Evolutionary conservation across 2,797 vertebrate species (phyloP).

Genomic region (Hipposideros larvatus): DNA sequence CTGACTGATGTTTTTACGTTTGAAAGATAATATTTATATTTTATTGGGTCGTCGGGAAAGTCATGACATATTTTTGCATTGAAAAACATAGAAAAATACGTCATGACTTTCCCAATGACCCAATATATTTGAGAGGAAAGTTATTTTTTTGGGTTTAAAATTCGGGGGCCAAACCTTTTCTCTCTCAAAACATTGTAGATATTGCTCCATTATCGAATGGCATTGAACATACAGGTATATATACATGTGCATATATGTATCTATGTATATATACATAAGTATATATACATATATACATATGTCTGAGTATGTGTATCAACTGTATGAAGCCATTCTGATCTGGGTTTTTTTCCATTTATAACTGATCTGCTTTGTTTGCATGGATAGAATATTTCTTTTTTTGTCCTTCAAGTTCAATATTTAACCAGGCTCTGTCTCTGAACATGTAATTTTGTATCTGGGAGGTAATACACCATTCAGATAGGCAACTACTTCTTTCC

Average conservation of each 20-base stretch:
- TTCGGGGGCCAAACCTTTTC: background rate
- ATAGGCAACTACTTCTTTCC: background rate
- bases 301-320: background rate
- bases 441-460: background rate
- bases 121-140: background rate
- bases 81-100: too few species aligned
- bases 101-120: too few species aligned
- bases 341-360: background rate
- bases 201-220: background rate
- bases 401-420: background rate
- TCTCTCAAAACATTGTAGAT: background rate
- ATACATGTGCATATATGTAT: background rate
- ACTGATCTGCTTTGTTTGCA: background rate
- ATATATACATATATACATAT: background rate
- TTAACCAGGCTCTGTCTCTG: background rate
- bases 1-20: background rate
- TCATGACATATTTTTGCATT: too few species aligned
- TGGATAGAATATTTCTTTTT: background rate
- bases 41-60: background rate
- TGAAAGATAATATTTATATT: background rate
- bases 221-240: background rate
- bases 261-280: background rate
- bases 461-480: background rate
- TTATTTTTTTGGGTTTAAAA: conserved; percentile 6
- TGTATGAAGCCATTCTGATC: background rate